Evolutionary conservation across 2,888 invertebrate genomes (phyloP).

Genomic region (Halocaridina rubra): DNA sequence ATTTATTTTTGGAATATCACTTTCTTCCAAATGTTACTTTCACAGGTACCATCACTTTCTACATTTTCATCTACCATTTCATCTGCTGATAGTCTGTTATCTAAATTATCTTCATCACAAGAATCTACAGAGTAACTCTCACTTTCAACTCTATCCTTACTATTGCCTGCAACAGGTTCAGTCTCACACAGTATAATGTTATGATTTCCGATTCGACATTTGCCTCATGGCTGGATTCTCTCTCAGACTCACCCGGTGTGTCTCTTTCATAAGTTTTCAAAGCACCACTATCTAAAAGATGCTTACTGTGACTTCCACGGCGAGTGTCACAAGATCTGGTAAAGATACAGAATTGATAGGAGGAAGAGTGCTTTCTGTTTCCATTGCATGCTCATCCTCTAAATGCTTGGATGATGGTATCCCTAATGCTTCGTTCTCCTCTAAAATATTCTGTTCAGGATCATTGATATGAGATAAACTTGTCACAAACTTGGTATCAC

Average conservation of each 20-base stretch:
- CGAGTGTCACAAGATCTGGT: conserved; percentile 47
- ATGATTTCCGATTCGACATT: too few species aligned
- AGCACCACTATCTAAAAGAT: background rate
- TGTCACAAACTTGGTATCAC: conserved; percentile 28
- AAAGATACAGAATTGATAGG: background rate
- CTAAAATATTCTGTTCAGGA: background rate
- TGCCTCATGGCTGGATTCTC: too few species aligned
- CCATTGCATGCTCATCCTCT: background rate
- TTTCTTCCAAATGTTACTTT: background rate
- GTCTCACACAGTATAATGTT: too few species aligned
- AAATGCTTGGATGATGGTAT: background rate
- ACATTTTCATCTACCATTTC: background rate
- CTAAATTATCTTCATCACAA: background rate
- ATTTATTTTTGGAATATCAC: background rate
- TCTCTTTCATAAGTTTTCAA: background rate
- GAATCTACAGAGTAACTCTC: background rate
- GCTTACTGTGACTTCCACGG: conserved; percentile 18
- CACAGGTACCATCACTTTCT: background rate
- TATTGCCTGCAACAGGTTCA: too few species aligned
- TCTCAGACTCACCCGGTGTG: background rate
- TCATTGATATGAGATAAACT: conserved; percentile 18
- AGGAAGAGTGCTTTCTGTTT: background rate
- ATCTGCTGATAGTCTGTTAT: background rate
- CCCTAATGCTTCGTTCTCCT: conserved; percentile 26
- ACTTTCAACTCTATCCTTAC: background rate